Percentiles rank a stretch among this genome's conserved stretches.
Conservation (phyloP, 2,888 invertebrate species). For the Keiferia lycopersicella region DNA sequence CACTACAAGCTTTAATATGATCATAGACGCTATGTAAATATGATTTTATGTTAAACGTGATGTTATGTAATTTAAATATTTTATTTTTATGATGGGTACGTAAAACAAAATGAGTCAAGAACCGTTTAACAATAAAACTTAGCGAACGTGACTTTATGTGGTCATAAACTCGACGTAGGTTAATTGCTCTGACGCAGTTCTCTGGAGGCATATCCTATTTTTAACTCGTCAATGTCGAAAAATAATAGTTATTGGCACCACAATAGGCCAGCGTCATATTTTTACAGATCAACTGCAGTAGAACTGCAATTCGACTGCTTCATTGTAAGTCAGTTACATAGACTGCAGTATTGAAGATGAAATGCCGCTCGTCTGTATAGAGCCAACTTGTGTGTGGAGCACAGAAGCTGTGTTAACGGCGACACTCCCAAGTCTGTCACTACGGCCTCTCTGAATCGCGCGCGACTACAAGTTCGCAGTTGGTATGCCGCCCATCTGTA, state of each 20-base stretch:
- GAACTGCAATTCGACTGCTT: too few species aligned
- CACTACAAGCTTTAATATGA: too few species aligned
- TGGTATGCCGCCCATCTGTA: not conserved
- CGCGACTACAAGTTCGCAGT: too few species aligned
- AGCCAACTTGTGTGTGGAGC: too few species aligned
- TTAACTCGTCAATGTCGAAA: conserved; percentile 30
- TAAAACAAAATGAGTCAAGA: conserved; percentile 5
- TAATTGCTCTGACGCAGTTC: conserved; percentile 8
- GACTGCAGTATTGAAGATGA: too few species aligned
- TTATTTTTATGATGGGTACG: not conserved
- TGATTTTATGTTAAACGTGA: too few species aligned
- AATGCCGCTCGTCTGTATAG: too few species aligned
- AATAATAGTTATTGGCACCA: conserved; percentile 30
- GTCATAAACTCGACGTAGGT: not conserved
- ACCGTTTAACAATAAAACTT: conserved; percentile 10
- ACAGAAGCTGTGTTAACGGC: conserved; percentile 29
- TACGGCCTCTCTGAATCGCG: conserved; percentile 72
- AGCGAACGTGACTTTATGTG: conserved; percentile 10
- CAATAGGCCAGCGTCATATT: conserved; percentile 32
- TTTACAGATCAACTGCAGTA: too few species aligned
- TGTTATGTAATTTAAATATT: not conserved
- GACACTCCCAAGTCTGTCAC: conserved; percentile 55
- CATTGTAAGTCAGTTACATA: too few species aligned
- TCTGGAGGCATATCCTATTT: conserved; percentile 28
- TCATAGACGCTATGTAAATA: too few species aligned